Evolutionary conservation across 1,140 invertebrate genomes (phyloP).

Genomic region (Lasaia peninsularis): DNA sequence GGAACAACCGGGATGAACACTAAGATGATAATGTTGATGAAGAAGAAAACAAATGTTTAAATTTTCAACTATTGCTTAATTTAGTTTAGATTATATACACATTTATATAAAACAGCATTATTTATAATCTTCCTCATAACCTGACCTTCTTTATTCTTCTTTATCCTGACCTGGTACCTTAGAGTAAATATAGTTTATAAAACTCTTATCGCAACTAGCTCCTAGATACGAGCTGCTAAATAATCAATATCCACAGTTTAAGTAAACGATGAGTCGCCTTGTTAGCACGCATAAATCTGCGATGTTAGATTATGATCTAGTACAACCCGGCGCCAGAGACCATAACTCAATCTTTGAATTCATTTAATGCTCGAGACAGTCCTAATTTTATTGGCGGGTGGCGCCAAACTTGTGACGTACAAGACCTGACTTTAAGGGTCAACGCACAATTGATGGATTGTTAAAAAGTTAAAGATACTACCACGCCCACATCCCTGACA

Average conservation of each 20-base stretch:
- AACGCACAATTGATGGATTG: neutral
- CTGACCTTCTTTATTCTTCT: neutral
- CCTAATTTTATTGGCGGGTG: conserved; percentile 70
- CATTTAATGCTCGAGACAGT: conserved; percentile 65
- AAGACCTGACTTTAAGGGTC: conserved; percentile 26
- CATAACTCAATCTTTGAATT: conserved; percentile 67
- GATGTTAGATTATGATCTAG: conserved; percentile 61
- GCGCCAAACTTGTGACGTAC: conserved; percentile 59
- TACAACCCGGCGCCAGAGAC: conserved; percentile 51
- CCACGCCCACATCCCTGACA: too few species aligned
- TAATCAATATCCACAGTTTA: conserved; percentile 37
- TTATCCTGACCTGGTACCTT: neutral
- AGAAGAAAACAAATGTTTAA: too few species aligned
- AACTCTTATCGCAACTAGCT: conserved; percentile 34
- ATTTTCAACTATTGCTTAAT: too few species aligned
- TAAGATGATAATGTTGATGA: too few species aligned
- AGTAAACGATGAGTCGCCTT: conserved; percentile 51
- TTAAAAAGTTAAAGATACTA: too few species aligned
- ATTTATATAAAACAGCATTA: neutral
- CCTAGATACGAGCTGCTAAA: conserved; percentile 30
- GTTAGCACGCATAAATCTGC: conserved; percentile 47
- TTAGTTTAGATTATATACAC: neutral
- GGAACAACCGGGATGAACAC: too few species aligned
- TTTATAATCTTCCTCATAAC: neutral
- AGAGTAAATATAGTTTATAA: conserved; percentile 11